A percentile compares a stretch with the other conserved stretches of the same genome.
Evolutionary conservation across 2,888 invertebrate genomes (phyloP).

Genomic region (Zelleria hepariella): DNA sequence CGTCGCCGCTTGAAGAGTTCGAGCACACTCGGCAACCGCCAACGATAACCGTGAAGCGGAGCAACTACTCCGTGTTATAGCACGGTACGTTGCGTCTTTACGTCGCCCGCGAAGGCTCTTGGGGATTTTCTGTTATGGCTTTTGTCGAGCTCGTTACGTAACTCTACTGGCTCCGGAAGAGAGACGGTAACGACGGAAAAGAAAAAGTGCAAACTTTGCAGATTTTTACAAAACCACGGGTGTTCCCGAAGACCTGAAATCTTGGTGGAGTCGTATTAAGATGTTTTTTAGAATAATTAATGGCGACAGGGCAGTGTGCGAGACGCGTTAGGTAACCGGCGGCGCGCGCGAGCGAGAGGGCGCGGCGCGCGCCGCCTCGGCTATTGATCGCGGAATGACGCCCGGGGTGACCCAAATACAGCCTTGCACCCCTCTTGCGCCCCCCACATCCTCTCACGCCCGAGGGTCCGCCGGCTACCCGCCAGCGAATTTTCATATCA

Average conservation of each 20-base stretch:
- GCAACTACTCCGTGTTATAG: background rate
- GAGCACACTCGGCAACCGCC: background rate
- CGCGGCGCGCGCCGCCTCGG: constrained; percentile 63
- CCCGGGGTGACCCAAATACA: constrained; percentile 73
- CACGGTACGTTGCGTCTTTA: background rate
- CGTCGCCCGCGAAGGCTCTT: background rate
- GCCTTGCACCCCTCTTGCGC: constrained; percentile 52
- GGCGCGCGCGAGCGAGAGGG: constrained; percentile 42
- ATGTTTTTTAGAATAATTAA: constrained; percentile 47
- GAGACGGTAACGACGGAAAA: background rate
- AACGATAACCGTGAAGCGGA: background rate
- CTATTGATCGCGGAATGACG: constrained; percentile 66
- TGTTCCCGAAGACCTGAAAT: background rate
- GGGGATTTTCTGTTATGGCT: constrained; percentile 23
- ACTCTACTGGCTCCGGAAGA: constrained; percentile 11
- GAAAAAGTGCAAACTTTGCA: background rate
- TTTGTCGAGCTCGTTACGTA: constrained; percentile 35
- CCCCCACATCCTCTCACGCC: constrained; percentile 31
- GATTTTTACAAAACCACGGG: background rate
- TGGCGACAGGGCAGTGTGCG: constrained; percentile 53
- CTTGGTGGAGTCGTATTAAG: background rate
- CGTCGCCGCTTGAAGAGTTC: constrained; percentile 13
- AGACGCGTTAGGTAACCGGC: constrained; percentile 62
- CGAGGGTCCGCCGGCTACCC: constrained; percentile 42
- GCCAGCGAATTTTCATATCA: constrained; percentile 69